Evolutionary conservation across 35 echinoderm and acorn worm genomes (phyloP).

Genomic region (Diadema setosum): DNA sequence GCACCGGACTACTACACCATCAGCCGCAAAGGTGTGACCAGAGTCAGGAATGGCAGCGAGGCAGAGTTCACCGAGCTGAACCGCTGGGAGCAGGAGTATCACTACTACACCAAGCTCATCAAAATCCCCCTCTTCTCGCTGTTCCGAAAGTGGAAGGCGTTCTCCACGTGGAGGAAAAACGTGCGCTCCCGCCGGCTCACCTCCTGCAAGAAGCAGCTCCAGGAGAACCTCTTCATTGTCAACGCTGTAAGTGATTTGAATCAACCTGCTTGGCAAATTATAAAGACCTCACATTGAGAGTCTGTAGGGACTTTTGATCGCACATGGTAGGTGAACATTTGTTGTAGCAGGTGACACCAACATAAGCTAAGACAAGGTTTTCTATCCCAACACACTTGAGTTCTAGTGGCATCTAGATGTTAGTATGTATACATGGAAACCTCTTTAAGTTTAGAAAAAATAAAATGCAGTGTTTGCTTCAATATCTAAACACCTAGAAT

Average conservation of each 20-base stretch:
- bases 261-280: no score
- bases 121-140: slow-evolving; percentile 77
- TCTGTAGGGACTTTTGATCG: no score
- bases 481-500: no score
- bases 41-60: slow-evolving; percentile 65
- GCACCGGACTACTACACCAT: slow-evolving; percentile 94
- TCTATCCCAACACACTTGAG: no score
- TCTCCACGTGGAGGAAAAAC: slow-evolving; percentile 91
- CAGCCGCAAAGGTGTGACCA: slow-evolving; percentile 81
- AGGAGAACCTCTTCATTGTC: slow-evolving; percentile 97
- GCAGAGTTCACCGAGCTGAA: slow-evolving; percentile 95
- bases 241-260: slow-evolving; percentile 84
- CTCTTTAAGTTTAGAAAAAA: no score
- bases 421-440: no score
- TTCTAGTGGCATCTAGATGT: no score
- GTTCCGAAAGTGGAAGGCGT: slow-evolving; percentile 99
- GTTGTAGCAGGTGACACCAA: no score
- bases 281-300: no score
- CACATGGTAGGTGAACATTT: no score
- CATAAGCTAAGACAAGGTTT: no score
- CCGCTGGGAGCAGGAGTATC: slow-evolving; percentile 97
- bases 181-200: slow-evolving; percentile 81
- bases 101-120: slow-evolving; percentile 75
- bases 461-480: no score
- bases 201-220: slow-evolving; percentile 90